Conservation (phyloP, 2,888 invertebrate species). For the Torymus aiolomorphi region DNA sequence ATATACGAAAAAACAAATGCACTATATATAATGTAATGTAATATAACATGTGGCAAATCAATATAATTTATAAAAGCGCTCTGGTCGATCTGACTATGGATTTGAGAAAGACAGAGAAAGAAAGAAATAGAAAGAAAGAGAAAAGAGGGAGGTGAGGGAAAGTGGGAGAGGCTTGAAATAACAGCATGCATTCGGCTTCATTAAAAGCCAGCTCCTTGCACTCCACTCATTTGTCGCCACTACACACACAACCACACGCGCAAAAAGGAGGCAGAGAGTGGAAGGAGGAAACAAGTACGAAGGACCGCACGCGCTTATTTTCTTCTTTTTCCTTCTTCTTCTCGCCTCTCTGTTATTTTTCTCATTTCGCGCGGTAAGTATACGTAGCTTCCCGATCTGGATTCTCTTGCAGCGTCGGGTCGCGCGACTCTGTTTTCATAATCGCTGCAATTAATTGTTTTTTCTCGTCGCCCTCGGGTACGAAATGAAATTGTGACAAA, state of each 20-base stretch:
- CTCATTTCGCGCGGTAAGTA: too few relatives aligned
- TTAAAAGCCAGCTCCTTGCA: constrained; percentile 24
- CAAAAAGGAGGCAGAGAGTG: not conserved
- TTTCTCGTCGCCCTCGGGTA: too few relatives aligned
- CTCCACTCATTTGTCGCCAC: constrained; percentile 7
- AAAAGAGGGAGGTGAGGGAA: not conserved
- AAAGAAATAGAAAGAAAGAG: constrained; percentile 2
- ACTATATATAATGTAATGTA: not conserved
- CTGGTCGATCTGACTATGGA: constrained; percentile 52
- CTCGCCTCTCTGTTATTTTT: too few relatives aligned
- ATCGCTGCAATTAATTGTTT: too few relatives aligned
- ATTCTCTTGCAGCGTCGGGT: too few relatives aligned
- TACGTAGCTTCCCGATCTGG: too few relatives aligned
- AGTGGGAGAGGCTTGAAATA: not conserved
- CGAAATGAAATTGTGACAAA: too few relatives aligned
- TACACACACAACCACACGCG: not conserved
- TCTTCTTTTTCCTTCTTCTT: too few relatives aligned
- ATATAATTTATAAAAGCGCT: constrained; percentile 47
- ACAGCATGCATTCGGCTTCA: constrained; percentile 42
- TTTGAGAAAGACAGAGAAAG: constrained; percentile 34
- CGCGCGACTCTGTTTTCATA: too few relatives aligned
- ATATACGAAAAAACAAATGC: not conserved
- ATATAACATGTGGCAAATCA: constrained; percentile 29
- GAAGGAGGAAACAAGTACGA: not conserved
- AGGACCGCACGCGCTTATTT: too few relatives aligned